Conservation (phyloP, 2,888 invertebrate genomes). For the Matsumyia berberina region DNA sequence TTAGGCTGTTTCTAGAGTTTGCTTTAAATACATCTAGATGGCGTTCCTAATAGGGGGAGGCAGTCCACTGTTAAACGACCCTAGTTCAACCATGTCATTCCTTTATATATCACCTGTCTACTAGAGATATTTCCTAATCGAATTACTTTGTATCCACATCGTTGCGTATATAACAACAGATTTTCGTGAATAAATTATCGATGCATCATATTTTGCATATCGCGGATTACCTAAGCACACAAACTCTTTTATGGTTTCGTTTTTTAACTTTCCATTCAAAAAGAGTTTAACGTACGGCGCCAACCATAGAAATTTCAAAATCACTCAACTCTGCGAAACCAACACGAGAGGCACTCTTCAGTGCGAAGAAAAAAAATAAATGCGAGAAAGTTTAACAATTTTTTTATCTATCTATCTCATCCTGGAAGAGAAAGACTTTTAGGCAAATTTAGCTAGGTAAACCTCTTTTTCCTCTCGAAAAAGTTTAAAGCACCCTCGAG, state of each 20-base stretch:
- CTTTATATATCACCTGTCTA: slow-evolving; percentile 6
- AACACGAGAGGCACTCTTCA: slow-evolving; percentile 58
- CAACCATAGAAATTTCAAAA: slow-evolving; percentile 66
- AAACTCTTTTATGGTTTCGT: slow-evolving; percentile 46
- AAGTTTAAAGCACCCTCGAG: slow-evolving; percentile 4
- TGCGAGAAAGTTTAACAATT: slow-evolving; percentile 51
- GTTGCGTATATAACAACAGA: not conserved
- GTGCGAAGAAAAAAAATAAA: slow-evolving; percentile 40
- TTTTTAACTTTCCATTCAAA: slow-evolving; percentile 70
- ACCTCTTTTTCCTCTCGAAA: too few species aligned
- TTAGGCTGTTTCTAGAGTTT: too few species aligned
- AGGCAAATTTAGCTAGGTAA: slow-evolving; percentile 6
- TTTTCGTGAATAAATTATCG: slow-evolving; percentile 22
- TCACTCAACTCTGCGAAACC: slow-evolving; percentile 70
- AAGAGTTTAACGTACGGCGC: slow-evolving; percentile 67
- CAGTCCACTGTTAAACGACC: not conserved
- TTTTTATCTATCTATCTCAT: slow-evolving; percentile 25
- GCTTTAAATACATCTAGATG: too few species aligned
- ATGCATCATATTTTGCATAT: slow-evolving; percentile 62
- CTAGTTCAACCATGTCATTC: not conserved
- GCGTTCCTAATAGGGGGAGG: too few species aligned
- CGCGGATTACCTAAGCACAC: slow-evolving; percentile 54
- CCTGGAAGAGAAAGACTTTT: slow-evolving; percentile 1
- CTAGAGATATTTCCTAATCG: slow-evolving; percentile 20
- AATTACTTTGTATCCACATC: slow-evolving; percentile 34